Base-by-base conservation (phyloP, 2,888 invertebrate genomes). In the Teleogryllus oceanicus region DNA sequence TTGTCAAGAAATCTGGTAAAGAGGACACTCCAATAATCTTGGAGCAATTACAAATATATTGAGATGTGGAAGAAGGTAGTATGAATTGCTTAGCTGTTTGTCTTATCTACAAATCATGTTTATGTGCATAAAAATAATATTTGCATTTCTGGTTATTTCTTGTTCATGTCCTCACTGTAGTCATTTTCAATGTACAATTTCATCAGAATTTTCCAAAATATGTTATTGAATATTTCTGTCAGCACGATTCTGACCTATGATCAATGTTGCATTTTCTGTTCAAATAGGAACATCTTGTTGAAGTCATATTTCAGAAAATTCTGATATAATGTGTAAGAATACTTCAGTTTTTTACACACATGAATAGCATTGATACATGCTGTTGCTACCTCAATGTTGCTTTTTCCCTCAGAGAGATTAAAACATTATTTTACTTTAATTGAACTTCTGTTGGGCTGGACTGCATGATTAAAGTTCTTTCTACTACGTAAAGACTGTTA, bases 141-240 rank as follows among this genome's bases (percentile, higher is more conserved):
- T 37, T 37, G 37, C 37, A 37, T 37, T 37, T 37, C 37, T 37
- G 37, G 37, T 37, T 37, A 62, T 62, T 62, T 62, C 62, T 62
- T 62, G 62, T 62, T 62, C 62, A 62, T 62, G n/a, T n/a, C 62
- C n/a, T 62, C n/a, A 62, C 62, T 18, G 62, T 78, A 78, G 77
- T 77, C 18, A 37, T 49, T 74, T 74, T 74, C 78, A 78, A 75
- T 75, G 75, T 78, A 49, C 74, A 78, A 78, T 78, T 49, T 74
- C 74, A 74, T 74, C 78, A 78, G 20, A 10, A 78, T 62, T 62
- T 62, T 62, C 62, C 13, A 62, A 62, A 62, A 62, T 62, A 62
- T 62, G 62, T 18, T 62, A 37, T 37, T 37, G 37, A 37, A 37
- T 37, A 37, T 37, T 37, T 37, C 37, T 37, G 37, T 37, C 37